These are phyloP conservation scores for Acipenser oxyrinchus DNA, from an alignment of 2,797 vertebrate species.

Conservation along the genomic window DNA sequence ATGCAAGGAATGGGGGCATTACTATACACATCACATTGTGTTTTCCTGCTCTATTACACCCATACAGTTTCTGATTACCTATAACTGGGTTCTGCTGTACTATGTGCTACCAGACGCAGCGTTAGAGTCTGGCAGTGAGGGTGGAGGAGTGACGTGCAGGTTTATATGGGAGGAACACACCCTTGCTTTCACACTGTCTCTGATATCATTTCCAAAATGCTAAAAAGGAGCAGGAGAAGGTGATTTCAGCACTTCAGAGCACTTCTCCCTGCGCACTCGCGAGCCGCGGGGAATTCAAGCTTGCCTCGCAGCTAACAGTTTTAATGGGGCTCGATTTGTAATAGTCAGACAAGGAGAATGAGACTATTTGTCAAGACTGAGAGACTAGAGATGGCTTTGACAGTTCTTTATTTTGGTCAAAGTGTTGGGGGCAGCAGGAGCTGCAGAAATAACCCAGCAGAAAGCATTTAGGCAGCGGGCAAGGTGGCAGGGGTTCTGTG, in stretches of 20 bases:
- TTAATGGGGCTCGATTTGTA: slow-evolving; percentile 45
- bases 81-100: too few relatives aligned
- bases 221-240: background rate
- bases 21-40: too few relatives aligned
- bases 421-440: slow-evolving; percentile 3
- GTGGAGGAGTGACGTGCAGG: too few relatives aligned
- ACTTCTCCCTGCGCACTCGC: slow-evolving; percentile 23
- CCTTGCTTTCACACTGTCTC: background rate
- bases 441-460: background rate
- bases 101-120: too few relatives aligned
- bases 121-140: too few relatives aligned
- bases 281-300: slow-evolving; percentile 37
- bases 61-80: too few relatives aligned
- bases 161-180: background rate
- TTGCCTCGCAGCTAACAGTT: slow-evolving; percentile 44
- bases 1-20: too few relatives aligned
- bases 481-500: too few relatives aligned
- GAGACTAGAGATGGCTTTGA: slow-evolving; percentile 26
- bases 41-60: too few relatives aligned
- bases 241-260: slow-evolving; percentile 8
- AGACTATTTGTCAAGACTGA: slow-evolving; percentile 45
- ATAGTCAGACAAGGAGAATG: slow-evolving; percentile 40
- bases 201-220: background rate
- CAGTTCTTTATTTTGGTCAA: slow-evolving; percentile 20
- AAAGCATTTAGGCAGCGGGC: background rate